These are phyloP conservation scores for Sisor rabdophorus DNA, from an alignment of 2,113 vertebrate species.

Conservation along the genomic window DNA sequence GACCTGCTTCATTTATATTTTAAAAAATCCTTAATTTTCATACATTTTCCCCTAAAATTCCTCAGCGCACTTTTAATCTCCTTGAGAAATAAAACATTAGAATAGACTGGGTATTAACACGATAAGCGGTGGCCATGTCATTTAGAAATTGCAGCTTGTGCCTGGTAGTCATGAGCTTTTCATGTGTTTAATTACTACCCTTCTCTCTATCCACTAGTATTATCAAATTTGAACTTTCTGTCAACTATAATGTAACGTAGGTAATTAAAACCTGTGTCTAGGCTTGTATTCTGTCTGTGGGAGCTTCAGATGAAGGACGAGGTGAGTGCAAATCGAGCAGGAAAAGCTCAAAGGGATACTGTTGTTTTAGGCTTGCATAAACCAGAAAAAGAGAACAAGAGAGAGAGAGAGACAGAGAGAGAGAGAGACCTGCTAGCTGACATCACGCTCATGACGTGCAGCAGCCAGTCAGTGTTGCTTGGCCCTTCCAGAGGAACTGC, in stretches of 20 bases:
- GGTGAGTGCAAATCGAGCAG: constrained; percentile 48
- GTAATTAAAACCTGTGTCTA: constrained; percentile 35
- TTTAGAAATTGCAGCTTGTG: constrained; percentile 43
- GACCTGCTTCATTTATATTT: not conserved
- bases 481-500: constrained; percentile 41
- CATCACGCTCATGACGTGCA: constrained; percentile 17
- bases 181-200: constrained; percentile 46
- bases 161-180: constrained; percentile 19
- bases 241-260: constrained; percentile 26
- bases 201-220: constrained; percentile 35
- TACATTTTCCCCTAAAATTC: not conserved
- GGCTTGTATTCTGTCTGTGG: constrained; percentile 26
- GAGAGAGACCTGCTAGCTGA: constrained; percentile 31
- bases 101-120: not conserved
- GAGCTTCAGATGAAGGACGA: constrained; percentile 45
- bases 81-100: not conserved
- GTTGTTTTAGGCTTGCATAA: constrained; percentile 31
- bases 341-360: constrained; percentile 23
- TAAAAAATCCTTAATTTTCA: not conserved
- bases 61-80: not conserved
- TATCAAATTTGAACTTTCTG: constrained; percentile 46
- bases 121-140: constrained; percentile 15
- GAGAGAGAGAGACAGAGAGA: constrained; percentile 18
- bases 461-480: constrained; percentile 22
- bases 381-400: constrained; percentile 10